These are phyloP conservation scores for Rotaria macrura DNA, from an alignment of 2,888 invertebrate species.

Conservation along the genomic window DNA sequence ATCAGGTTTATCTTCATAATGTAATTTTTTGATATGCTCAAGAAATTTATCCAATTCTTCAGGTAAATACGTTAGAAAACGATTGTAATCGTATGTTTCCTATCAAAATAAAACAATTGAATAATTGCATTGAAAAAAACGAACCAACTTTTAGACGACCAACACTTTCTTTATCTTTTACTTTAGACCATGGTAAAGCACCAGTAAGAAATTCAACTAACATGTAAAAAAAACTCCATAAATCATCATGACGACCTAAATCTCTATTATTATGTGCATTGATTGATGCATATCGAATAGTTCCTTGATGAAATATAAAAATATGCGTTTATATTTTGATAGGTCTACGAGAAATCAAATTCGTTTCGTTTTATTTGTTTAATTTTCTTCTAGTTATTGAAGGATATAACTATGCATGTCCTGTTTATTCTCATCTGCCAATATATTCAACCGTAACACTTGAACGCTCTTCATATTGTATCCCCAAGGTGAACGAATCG, in stretches of 20 bases:
- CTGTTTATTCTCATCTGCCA: no score
- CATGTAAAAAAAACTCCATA: constrained; percentile 26
- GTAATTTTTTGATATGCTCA: not conserved
- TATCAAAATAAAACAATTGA: not conserved
- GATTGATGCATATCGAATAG: not conserved
- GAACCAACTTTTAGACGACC: not conserved
- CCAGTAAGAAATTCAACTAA: constrained; percentile 23
- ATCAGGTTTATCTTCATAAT: constrained; percentile 17
- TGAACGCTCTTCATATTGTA: no score
- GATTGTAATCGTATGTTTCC: not conserved
- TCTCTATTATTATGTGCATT: constrained; percentile 17
- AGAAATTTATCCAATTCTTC: not conserved
- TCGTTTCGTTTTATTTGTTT: no score
- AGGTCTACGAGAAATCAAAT: no score
- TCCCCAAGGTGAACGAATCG: no score
- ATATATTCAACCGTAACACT: no score
- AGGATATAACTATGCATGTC: no score
- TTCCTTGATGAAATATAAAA: not conserved
- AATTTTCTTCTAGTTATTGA: no score
- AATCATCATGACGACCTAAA: constrained; percentile 25
- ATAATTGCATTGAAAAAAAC: not conserved
- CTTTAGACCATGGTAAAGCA: constrained; percentile 18
- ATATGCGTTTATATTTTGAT: not conserved
- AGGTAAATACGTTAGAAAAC: not conserved
- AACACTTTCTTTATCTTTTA: constrained; percentile 24